Evolutionary conservation across 2,113 vertebrate genomes (phyloP).

Genomic region (Leiothrix lutea): DNA sequence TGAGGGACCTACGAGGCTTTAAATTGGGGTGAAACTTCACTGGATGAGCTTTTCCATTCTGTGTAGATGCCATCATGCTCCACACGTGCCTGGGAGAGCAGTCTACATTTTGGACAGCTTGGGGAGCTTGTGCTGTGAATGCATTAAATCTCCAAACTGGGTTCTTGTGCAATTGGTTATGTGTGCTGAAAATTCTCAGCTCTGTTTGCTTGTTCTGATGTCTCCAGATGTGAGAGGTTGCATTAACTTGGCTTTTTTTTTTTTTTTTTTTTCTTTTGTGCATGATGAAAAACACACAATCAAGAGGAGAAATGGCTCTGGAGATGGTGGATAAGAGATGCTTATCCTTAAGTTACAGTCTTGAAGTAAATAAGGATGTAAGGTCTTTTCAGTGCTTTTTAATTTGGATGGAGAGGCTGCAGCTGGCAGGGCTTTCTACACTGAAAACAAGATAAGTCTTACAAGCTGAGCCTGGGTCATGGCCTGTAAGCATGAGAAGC

Average conservation of each 20-base stretch:
- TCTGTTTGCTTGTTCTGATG: background rate
- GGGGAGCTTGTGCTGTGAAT: background rate
- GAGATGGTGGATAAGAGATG: background rate
- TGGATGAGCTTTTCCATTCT: background rate
- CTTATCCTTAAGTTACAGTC: background rate
- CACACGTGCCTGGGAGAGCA: background rate
- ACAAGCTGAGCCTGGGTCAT: background rate
- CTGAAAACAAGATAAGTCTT: background rate
- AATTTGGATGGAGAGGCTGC: background rate
- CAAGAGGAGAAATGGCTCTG: background rate
- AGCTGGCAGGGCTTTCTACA: background rate
- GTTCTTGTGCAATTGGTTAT: background rate
- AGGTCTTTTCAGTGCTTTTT: background rate
- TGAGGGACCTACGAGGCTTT: background rate
- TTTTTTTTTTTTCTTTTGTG: background rate
- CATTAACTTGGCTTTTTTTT: background rate
- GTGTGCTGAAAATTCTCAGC: background rate
- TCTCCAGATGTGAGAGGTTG: background rate
- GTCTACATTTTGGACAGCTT: background rate
- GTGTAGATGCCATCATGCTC: background rate
- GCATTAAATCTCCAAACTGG: background rate
- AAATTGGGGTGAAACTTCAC: background rate
- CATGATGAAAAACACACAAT: background rate
- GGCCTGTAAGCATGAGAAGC: background rate
- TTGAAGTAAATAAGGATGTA: background rate